Evolutionary conservation across 2,888 invertebrate genomes (phyloP), one percentile per base, ranked within the genome.

Genomic region (Erebia palarica): DNA sequence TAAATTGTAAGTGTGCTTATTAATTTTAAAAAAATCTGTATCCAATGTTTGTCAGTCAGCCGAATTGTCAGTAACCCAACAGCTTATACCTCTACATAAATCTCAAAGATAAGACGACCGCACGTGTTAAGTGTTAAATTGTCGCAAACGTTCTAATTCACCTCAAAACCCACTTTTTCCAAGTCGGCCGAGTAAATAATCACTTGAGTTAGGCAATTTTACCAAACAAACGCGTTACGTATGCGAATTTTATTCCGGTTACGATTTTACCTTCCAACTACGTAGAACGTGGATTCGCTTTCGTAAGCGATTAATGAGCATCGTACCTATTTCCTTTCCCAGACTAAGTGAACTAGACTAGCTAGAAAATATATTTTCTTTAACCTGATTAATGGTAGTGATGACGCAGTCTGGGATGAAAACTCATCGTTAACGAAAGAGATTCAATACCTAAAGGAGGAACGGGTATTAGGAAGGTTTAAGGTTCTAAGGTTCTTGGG

Each of bases 231-330:
- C 47, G 21, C 18, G 8, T 49, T 70, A 75, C 70, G 51, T 68
- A 69, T 68, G 49, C 60, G 51, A 61, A 68, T 63, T 72, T 2
- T 73, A 73, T 75, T 69, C 72, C 73, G 75, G 65, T 73, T 57
- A 65, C 69, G 71, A 53, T 1, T 5, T 58, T 27, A 21, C 13
- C 27, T 27, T 4, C 21, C 18, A 58, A 13, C 57, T 58, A 13
- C 57, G 21, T 58, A 27, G 57, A 27, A 27, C 14, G 63, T 47
- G 47, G 61, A 63, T 57, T 60, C 72, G 71, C 70, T 70, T 73
- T 73, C 70, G 65, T 73, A 68, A 71, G 51, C 65, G 58, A 59
- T 61, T 71, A 75, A 69, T 71, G 70, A 69, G 71, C 69, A 58
- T 70, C 68, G 18, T 51, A 36, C 36, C 7, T 36, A 68, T 49